phyloP scores from a whole-genome alignment of 92 coral and sea anemone species.

The Zoanthus sansibaricus region DNA sequence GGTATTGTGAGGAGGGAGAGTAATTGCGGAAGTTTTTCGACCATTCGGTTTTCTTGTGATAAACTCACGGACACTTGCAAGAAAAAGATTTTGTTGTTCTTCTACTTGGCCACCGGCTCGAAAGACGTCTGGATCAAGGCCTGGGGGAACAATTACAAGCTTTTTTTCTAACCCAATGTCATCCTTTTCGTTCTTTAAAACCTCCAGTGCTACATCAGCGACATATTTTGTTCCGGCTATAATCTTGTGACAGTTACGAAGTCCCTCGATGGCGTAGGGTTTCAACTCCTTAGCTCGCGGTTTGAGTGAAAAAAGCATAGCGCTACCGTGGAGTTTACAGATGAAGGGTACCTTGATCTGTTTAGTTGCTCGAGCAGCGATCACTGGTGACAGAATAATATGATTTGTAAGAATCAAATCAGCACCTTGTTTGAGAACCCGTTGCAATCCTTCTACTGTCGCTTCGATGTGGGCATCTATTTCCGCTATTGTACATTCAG shows the following conservation, averaged over 20 bases:
- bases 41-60: slow-evolving; percentile 79
- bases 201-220: slow-evolving; percentile 65
- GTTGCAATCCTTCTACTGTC: slow-evolving; percentile 76
- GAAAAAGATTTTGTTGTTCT: slow-evolving; percentile 75
- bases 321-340: slow-evolving; percentile 88
- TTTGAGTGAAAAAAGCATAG: slow-evolving; percentile 81
- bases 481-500: slow-evolving; percentile 81
- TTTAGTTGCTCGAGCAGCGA: slow-evolving; percentile 81
- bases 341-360: slow-evolving; percentile 74
- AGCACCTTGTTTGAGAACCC: slow-evolving; percentile 86
- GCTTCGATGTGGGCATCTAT: slow-evolving; percentile 86
- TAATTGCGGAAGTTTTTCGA: slow-evolving; percentile 58
- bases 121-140: slow-evolving; percentile 87
- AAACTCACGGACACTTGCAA: slow-evolving; percentile 71
- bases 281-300: slow-evolving; percentile 71
- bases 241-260: slow-evolving; percentile 69
- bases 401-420: slow-evolving; percentile 90
- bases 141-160: slow-evolving; percentile 82
- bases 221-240: slow-evolving; percentile 85
- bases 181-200: slow-evolving; percentile 66
- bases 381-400: slow-evolving; percentile 79
- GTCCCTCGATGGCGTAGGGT: slow-evolving; percentile 81
- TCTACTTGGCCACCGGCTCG: slow-evolving; percentile 68
- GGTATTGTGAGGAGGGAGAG: slow-evolving; percentile 59
- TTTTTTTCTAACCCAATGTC: slow-evolving; percentile 67